Evolutionary conservation across 2,797 vertebrate genomes (phyloP).

Genomic region (Cebuella pygmaea): DNA sequence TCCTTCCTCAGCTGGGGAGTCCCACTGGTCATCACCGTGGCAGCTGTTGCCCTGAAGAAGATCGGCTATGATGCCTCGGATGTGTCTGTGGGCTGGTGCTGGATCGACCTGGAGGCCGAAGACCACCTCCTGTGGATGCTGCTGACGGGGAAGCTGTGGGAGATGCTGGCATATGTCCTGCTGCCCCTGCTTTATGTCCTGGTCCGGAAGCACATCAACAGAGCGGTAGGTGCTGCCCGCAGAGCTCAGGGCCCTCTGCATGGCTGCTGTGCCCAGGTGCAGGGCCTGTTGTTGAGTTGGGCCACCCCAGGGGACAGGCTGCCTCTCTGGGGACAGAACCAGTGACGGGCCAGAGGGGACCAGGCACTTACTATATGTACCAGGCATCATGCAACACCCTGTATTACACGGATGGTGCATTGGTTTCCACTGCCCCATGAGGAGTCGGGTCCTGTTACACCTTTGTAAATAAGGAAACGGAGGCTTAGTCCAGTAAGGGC

Average conservation of each 20-base stretch:
- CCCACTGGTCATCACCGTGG: slow-evolving; percentile 91
- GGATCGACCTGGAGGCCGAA: slow-evolving; percentile 90
- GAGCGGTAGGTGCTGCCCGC: slow-evolving; percentile 88
- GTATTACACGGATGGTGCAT: fast-evolving
- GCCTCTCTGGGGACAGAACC: not conserved
- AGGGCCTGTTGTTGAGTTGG: fast-evolving
- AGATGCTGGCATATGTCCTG: slow-evolving; percentile 93
- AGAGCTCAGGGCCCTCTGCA: too few species aligned
- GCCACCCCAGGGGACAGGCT: not conserved
- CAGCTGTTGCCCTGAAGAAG: slow-evolving; percentile 91
- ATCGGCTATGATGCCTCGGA: slow-evolving; percentile 96
- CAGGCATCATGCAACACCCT: fast-evolving
- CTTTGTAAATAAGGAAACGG: not conserved
- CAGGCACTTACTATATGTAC: not conserved
- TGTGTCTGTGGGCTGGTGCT: slow-evolving; percentile 98
- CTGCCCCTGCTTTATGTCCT: slow-evolving; percentile 94
- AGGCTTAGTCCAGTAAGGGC: too few species aligned
- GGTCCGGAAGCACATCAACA: slow-evolving; percentile 94
- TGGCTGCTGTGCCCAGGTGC: not conserved
- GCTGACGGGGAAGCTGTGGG: slow-evolving; percentile 95
- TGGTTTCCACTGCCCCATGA: not conserved
- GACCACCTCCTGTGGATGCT: slow-evolving; percentile 96
- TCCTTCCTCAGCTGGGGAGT: slow-evolving; percentile 91
- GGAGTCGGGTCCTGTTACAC: not conserved
- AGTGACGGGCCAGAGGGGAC: too few species aligned